Base-by-base conservation (phyloP, 2,888 invertebrate genomes). In the Theretra japonica region DNA sequence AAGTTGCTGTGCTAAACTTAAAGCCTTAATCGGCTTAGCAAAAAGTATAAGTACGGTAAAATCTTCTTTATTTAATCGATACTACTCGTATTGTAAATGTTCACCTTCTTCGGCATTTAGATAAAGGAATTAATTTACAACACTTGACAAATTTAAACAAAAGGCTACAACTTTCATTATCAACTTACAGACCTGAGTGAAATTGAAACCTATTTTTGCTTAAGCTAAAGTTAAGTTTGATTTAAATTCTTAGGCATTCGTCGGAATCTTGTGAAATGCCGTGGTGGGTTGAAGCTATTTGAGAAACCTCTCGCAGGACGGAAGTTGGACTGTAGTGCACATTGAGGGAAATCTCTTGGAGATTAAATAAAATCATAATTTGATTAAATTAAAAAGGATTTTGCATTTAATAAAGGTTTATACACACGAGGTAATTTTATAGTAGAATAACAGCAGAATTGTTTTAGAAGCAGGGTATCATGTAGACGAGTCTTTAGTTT, bases 301-400 rank as follows among this genome's bases (percentile, higher is more conserved):
- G n/a, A 17, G 59, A 30, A 59, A 70, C 41, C 15, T 50, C 30
- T 28, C 23, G 28, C 5, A 23, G 28, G 21, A 59, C 28, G 25
- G 50, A 70, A 60, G n/a, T 70, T 70, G 15, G n/a, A 60, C 28
- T 7, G 28, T 48, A 70, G 30, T 57, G 48, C 48, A 65, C 41
- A 30, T 70, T 23, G 30, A 11, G 15, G 28, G 48, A 17, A 3
- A 50, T 48, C 15, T 70, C 59, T 70, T 4, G 8, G 28, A 30
- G 19, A 41, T 48, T 50, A 50, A 69, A 41, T 30, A 60, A 65
- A 4, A 25, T 17, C 17, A 19, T 23, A 11, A 23, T 48, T 65
- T 48, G 41, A 62, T 58, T 58, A 48, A 25, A 65, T 23, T 23
- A 17, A 23, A 62, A 7, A 11, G 58, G 4, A 58, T 58, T 65